Conservation (phyloP, 2,888 invertebrate genomes). For the Xanthorhoe designata region DNA sequence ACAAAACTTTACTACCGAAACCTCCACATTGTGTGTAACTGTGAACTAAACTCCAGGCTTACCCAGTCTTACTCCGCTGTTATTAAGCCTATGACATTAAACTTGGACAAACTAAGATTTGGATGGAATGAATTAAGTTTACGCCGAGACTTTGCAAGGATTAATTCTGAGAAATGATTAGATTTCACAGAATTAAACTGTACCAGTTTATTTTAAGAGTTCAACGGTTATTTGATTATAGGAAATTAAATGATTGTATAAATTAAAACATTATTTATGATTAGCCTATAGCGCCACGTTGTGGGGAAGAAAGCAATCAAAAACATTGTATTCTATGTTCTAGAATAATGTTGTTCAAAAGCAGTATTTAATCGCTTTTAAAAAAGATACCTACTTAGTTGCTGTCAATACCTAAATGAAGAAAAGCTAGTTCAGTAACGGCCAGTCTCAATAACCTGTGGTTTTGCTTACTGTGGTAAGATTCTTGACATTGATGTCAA, state of each 20-base stretch:
- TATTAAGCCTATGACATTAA: constrained; percentile 48
- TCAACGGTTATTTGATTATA: background rate
- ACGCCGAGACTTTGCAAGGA: constrained; percentile 41
- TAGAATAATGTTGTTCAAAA: too few relatives aligned
- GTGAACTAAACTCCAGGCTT: constrained; percentile 43
- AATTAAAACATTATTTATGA: background rate
- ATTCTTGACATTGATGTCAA: too few relatives aligned
- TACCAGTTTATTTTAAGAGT: constrained; percentile 20
- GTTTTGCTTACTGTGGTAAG: too few relatives aligned
- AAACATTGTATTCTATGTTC: too few relatives aligned
- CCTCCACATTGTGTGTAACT: constrained; percentile 13
- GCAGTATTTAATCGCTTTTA: too few relatives aligned
- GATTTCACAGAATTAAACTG: constrained; percentile 46
- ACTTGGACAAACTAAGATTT: constrained; percentile 48
- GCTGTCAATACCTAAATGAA: too few relatives aligned
- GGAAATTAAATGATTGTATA: background rate
- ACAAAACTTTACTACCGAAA: background rate
- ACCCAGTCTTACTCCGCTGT: constrained; percentile 39
- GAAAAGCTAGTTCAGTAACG: too few relatives aligned
- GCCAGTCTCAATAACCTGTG: too few relatives aligned
- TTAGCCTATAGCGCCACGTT: background rate
- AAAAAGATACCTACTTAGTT: too few relatives aligned
- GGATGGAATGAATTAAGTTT: constrained; percentile 45
- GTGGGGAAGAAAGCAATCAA: too few relatives aligned
- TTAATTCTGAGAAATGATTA: constrained; percentile 48